phyloP scores from a whole-genome alignment of 2,797 vertebrate species.

The Carduelis carduelis region DNA sequence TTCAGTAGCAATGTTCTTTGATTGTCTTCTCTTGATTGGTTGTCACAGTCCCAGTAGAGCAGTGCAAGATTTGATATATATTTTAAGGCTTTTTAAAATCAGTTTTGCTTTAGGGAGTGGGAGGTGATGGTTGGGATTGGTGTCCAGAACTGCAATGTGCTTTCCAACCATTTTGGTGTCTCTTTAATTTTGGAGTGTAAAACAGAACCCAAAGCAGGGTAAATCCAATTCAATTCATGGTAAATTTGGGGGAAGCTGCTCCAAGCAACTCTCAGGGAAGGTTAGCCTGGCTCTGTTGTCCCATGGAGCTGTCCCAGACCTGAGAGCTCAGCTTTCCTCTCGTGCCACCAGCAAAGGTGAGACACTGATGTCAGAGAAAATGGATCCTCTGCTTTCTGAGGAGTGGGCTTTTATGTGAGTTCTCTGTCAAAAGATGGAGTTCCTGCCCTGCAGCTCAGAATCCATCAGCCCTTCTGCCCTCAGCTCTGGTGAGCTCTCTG shows the following conservation, averaged over 20 bases:
- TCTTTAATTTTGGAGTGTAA: background rate
- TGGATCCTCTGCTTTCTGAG: background rate
- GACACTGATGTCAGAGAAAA: background rate
- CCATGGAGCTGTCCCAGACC: fast-evolving
- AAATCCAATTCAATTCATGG: no score
- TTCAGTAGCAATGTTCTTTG: background rate
- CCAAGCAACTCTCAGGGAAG: no score
- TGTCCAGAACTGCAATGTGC: background rate
- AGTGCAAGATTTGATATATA: background rate
- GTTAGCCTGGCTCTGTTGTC: background rate
- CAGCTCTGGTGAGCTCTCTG: background rate
- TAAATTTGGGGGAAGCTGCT: background rate
- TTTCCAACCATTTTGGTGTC: background rate
- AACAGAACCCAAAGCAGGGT: background rate
- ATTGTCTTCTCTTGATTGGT: background rate
- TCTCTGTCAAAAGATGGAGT: fast-evolving
- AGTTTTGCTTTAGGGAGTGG: background rate
- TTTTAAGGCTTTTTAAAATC: background rate
- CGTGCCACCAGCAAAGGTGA: fast-evolving
- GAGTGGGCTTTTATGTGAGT: background rate
- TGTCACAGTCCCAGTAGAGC: background rate
- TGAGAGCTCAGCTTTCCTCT: background rate
- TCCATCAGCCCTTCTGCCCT: background rate
- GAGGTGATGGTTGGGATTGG: background rate
- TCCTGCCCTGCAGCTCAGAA: background rate